These are phyloP conservation scores for Phaetusa simplex DNA, from an alignment of 2,113 vertebrate species.

Conservation along the genomic window DNA sequence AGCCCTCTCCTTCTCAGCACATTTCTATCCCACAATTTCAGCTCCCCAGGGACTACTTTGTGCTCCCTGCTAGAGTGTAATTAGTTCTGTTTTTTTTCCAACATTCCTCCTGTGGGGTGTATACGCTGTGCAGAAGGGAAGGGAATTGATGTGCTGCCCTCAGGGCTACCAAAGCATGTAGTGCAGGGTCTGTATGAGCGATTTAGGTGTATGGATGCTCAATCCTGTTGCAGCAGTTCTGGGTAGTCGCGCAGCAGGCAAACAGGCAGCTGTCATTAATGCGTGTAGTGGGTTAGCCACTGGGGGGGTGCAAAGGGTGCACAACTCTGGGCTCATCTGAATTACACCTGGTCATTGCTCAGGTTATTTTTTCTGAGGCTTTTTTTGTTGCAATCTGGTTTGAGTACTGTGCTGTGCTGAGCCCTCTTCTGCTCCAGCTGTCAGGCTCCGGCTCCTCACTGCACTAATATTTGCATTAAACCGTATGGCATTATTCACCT, in stretches of 20 bases:
- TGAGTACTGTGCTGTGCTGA: accelerated
- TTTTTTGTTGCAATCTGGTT: not conserved
- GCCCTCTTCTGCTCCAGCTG: not conserved
- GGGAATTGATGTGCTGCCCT: not conserved
- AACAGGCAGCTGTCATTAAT: not conserved
- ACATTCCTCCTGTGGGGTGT: not conserved
- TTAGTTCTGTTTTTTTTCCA: not conserved
- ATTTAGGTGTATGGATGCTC: not conserved
- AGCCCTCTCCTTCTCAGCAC: not conserved
- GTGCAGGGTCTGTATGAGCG: not conserved
- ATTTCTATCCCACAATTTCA: not conserved
- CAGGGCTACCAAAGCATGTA: not conserved
- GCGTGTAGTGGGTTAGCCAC: not conserved
- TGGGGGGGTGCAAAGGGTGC: not conserved
- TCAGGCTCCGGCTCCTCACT: not conserved
- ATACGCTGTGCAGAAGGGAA: not conserved
- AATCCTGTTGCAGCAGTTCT: not conserved
- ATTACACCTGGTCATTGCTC: not conserved
- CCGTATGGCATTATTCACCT: not conserved
- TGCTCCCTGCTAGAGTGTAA: not conserved
- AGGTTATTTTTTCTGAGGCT: not conserved
- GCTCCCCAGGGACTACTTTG: not conserved
- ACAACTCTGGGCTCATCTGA: not conserved
- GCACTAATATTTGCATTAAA: not conserved
- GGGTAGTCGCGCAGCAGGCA: not conserved